Evolutionary conservation across 2,113 vertebrate species (phyloP).

Genomic region (Ptyas mucosa): DNA sequence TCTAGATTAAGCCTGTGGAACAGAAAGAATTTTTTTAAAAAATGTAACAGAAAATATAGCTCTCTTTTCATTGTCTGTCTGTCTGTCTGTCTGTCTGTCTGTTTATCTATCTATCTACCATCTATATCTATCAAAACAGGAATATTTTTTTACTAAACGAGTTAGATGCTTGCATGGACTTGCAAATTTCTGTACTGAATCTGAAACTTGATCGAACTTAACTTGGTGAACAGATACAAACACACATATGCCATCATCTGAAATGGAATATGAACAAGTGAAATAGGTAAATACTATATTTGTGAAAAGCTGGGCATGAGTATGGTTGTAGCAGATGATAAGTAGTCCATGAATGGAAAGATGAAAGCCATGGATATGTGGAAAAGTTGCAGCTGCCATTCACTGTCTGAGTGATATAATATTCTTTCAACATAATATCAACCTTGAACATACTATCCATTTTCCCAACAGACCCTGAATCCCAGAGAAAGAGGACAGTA

Average conservation of each 20-base stretch:
- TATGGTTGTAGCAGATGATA: not conserved
- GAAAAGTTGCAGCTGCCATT: not conserved
- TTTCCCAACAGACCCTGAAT: constrained; percentile 82
- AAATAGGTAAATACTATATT: not conserved
- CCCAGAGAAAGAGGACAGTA: constrained; percentile 93
- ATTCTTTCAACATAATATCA: not conserved
- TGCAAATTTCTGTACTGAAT: not conserved
- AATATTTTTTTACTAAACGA: not conserved
- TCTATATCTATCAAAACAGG: not conserved
- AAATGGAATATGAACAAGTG: not conserved
- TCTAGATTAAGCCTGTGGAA: not conserved
- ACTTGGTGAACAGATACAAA: not conserved
- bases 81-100: no score
- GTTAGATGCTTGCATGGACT: not conserved
- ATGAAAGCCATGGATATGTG: not conserved
- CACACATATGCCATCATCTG: not conserved
- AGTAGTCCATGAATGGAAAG: not conserved
- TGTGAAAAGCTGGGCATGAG: not conserved
- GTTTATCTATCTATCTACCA: not conserved
- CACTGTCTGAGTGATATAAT: not conserved
- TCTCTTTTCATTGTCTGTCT: not conserved
- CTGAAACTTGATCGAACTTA: not conserved
- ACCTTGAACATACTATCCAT: not conserved
- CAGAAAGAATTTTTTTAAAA: not conserved
- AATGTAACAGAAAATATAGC: not conserved